A percentile compares a stretch with the other conserved stretches of the same genome.
Conservation (phyloP, 2,888 invertebrate genomes). For the Lathronympha strigana region DNA sequence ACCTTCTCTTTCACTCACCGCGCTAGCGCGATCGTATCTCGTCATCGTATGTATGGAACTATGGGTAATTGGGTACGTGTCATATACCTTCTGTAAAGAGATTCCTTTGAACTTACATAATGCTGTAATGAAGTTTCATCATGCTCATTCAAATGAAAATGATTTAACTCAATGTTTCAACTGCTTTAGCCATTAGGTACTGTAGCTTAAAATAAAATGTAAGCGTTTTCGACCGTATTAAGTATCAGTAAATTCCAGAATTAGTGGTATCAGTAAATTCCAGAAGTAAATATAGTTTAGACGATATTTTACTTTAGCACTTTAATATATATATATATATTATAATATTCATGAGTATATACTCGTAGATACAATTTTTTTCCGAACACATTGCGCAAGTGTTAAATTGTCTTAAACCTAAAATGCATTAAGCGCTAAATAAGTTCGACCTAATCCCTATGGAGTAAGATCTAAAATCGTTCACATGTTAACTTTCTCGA, state of each 20-base stretch:
- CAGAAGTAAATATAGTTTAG: neutral
- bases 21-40: too few relatives aligned
- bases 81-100: neutral
- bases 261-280: neutral
- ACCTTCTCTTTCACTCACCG: too few relatives aligned
- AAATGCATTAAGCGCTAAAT: neutral
- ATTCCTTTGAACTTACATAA: neutral
- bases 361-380: neutral
- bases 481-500: neutral
- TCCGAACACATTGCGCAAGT: neutral
- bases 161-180: neutral
- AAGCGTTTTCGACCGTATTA: neutral
- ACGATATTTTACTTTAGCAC: neutral
- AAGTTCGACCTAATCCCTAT: neutral
- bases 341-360: neutral
- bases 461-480: neutral
- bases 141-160: conserved; percentile 5
- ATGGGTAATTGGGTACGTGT: neutral
- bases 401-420: neutral
- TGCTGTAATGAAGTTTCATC: neutral
- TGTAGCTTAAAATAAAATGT: neutral
- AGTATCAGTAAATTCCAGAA: neutral
- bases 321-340: neutral
- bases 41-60: neutral
- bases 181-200: neutral